Percentiles rank a stretch among this genome's conserved stretches.
Conservation (phyloP, 2,888 invertebrate species). For the Cremastobaeus sp. region DNA sequence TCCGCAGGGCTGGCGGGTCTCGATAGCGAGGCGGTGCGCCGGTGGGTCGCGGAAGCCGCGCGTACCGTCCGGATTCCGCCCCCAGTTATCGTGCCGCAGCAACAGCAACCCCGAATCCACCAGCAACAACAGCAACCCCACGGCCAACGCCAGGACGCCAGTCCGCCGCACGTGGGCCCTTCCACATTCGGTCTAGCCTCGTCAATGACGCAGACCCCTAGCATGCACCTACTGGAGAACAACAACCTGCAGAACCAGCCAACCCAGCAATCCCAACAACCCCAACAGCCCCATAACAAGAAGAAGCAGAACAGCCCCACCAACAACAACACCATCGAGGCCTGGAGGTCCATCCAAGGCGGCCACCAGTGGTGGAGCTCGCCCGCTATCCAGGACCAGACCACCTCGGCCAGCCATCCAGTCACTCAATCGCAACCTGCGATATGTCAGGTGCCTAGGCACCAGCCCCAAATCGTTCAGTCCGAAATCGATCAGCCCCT, state of each 20-base stretch:
- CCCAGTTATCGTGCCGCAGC: slow-evolving; percentile 69
- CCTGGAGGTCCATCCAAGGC: slow-evolving; percentile 76
- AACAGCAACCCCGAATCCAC: slow-evolving; percentile 63
- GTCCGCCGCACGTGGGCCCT: slow-evolving; percentile 65
- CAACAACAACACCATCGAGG: slow-evolving; percentile 80
- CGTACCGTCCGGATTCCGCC: slow-evolving; percentile 78
- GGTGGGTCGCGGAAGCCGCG: slow-evolving; percentile 82
- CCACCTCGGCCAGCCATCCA: slow-evolving; percentile 61
- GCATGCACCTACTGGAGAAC: slow-evolving; percentile 77
- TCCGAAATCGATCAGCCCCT: slow-evolving; percentile 82
- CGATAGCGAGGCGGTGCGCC: slow-evolving; percentile 81
- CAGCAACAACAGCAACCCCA: slow-evolving; percentile 66
- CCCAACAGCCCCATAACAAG: slow-evolving; percentile 64
- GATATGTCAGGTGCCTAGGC: slow-evolving; percentile 76
- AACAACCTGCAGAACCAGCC: slow-evolving; percentile 71
- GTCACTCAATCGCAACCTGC: slow-evolving; percentile 81
- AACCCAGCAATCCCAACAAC: slow-evolving; percentile 64
- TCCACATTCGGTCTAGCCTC: slow-evolving; percentile 68
- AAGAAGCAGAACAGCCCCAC: slow-evolving; percentile 78
- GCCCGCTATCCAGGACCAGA: slow-evolving; percentile 74
- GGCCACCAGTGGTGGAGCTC: slow-evolving; percentile 76
- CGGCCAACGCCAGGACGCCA: slow-evolving; percentile 65
- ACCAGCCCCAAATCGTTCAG: slow-evolving; percentile 77
- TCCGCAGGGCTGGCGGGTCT: slow-evolving; percentile 82
- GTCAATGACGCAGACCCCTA: slow-evolving; percentile 77